phyloP scores from a whole-genome alignment of 2,113 vertebrate species.

The Melanotaenia duboulayi region DNA sequence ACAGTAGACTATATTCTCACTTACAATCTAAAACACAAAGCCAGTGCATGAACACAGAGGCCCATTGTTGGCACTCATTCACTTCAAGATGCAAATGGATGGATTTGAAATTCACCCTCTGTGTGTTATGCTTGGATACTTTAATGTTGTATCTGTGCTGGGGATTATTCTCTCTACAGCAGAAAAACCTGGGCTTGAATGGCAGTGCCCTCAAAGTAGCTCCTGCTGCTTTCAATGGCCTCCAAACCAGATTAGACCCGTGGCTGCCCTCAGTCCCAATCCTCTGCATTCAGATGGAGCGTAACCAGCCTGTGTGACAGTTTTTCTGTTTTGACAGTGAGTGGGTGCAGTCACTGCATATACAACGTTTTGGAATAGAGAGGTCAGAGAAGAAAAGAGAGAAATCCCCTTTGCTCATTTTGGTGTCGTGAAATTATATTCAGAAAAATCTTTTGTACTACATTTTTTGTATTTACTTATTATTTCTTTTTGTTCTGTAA shows the following conservation, averaged over 20 bases:
- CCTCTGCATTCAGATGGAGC: slow-evolving; percentile 79
- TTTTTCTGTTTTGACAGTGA: slow-evolving; percentile 77
- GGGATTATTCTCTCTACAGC: slow-evolving; percentile 83
- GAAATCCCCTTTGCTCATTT: slow-evolving; percentile 54
- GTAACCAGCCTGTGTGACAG: slow-evolving; percentile 79
- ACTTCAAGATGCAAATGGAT: slow-evolving; percentile 80
- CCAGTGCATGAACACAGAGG: slow-evolving; percentile 49
- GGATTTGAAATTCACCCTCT: slow-evolving; percentile 82
- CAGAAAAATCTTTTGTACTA: slow-evolving; percentile 7
- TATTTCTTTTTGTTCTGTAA: background rate
- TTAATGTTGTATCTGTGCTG: slow-evolving; percentile 83
- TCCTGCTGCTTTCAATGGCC: slow-evolving; percentile 81
- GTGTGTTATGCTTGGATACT: slow-evolving; percentile 84
- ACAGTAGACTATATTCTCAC: slow-evolving; percentile 34
- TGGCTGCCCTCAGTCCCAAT: slow-evolving; percentile 79
- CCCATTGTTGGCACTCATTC: slow-evolving; percentile 76
- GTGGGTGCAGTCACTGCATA: slow-evolving; percentile 70
- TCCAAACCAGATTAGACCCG: slow-evolving; percentile 84
- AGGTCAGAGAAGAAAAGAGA: slow-evolving; percentile 70
- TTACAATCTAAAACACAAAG: slow-evolving; percentile 57
- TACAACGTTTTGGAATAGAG: slow-evolving; percentile 71
- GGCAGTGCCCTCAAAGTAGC: slow-evolving; percentile 80
- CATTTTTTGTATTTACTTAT: background rate
- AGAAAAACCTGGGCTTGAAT: slow-evolving; percentile 81
- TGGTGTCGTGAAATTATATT: slow-evolving; percentile 27